Evolutionary conservation across 2,113 vertebrate genomes (phyloP).

Genomic region (Tonatia bakeri): DNA sequence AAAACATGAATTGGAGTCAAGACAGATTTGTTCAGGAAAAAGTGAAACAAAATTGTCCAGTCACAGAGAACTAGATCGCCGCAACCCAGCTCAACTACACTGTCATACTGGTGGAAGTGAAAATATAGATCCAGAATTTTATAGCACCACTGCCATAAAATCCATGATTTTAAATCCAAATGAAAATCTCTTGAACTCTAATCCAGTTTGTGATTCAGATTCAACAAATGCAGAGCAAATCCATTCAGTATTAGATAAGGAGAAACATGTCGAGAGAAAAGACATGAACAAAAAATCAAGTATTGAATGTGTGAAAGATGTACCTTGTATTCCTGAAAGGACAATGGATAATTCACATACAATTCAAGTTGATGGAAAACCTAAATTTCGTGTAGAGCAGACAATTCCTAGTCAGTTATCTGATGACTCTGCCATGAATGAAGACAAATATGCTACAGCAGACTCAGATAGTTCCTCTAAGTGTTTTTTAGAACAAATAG

Average conservation of each 20-base stretch:
- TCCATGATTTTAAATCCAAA: constrained; percentile 37
- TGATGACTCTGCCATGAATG: constrained; percentile 56
- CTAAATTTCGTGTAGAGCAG: constrained; percentile 41
- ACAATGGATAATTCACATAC: constrained; percentile 41
- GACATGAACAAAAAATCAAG: constrained; percentile 38
- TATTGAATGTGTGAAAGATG: constrained; percentile 44
- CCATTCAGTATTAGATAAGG: constrained; percentile 36
- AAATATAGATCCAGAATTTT: constrained; percentile 37
- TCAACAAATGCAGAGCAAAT: constrained; percentile 27
- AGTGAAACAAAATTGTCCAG: constrained; percentile 36
- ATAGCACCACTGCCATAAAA: constrained; percentile 44
- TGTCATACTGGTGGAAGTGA: constrained; percentile 63
- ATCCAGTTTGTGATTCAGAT: constrained; percentile 21
- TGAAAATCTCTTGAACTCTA: constrained; percentile 58
- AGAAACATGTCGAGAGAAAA: constrained; percentile 42
- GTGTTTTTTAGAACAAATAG: constrained; percentile 74
- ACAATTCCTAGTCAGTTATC: constrained; percentile 62
- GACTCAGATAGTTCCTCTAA: constrained; percentile 73
- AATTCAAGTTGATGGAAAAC: constrained; percentile 54
- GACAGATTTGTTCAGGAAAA: constrained; percentile 53
- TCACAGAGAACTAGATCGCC: constrained; percentile 26
- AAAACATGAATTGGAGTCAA: constrained; percentile 57
- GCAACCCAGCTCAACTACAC: constrained; percentile 48
- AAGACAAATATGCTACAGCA: constrained; percentile 54
- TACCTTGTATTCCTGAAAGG: constrained; percentile 51